Evolutionary conservation across 2,888 invertebrate species (phyloP), one percentile per base, ranked within the genome.

Genomic region (Trisateles emortualis): DNA sequence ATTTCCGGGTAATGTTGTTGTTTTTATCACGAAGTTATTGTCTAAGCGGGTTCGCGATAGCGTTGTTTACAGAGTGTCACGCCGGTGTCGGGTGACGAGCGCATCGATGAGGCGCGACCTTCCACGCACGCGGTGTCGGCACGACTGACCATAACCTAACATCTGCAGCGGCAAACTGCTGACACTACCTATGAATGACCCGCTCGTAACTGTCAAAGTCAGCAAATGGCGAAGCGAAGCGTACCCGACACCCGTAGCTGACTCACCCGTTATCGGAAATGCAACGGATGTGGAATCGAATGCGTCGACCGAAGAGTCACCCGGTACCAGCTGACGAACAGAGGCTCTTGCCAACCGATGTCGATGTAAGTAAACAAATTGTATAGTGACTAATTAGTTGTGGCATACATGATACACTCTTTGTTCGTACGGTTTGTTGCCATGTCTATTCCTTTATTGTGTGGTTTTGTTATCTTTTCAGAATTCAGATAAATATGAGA

Each of bases 221-320:
- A 83, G 81, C 83, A 71, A 74, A 68, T 68, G 70, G 50, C 51
- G 40, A 16, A 65, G 54, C 60, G 52, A 50, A 49, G 53, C 43
- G 56, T 64, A 64, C 48, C 50, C 64, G 62, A 74, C 58, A 62
- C 69, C 63, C 51, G 59, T 62, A 59, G 68, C 76, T 92, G 92
- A 92, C 71, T 92, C 92, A 92, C 77, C 30, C 79, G 71, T 87
- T 91, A 92, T 92, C 90, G 87, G 86, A 86, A 88, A 79, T 76
- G 83, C 84, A 83, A 70, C 90, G 92, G 92, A 92, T 88, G 90
- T 81, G 68, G 74, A 78, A 72, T 77, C 83, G 75, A 80, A 81
- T 68, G 76, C 68, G 71, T 54, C 73, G 71, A 67, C 55, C 49
- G 67, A 70, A 66, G 75, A 80, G 77, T 82, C 83, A 87, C 72